A percentile compares a stretch with the other conserved stretches of the same genome.
These are phyloP conservation scores for Euzetes globulus DNA, from an alignment of 2,888 invertebrate species.

Conservation along the genomic window DNA sequence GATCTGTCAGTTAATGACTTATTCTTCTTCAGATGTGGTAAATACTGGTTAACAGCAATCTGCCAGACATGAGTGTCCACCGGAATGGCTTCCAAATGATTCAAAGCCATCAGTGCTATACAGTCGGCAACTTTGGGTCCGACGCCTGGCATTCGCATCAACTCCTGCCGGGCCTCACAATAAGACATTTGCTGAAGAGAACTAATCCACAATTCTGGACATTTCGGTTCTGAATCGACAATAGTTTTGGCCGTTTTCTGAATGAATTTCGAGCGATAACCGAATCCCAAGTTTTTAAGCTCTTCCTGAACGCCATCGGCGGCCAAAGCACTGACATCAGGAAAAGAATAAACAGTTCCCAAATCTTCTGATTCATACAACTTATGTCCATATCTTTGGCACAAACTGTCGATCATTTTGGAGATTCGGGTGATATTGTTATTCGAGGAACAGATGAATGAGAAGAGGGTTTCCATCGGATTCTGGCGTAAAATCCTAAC, in stretches of 20 bases:
- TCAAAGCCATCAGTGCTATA: slow-evolving; percentile 90
- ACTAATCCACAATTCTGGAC: slow-evolving; percentile 59
- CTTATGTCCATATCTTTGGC: slow-evolving; percentile 66
- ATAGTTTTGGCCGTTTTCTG: slow-evolving; percentile 65
- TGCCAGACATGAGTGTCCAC: slow-evolving; percentile 95
- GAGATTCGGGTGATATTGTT: slow-evolving; percentile 89
- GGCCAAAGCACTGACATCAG: slow-evolving; percentile 60
- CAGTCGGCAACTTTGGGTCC: slow-evolving; percentile 98
- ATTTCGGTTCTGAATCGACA: slow-evolving; percentile 58
- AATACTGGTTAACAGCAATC: slow-evolving; percentile 70
- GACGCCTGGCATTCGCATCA: slow-evolving; percentile 75
- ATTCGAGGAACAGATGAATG: slow-evolving; percentile 95
- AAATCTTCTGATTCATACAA: slow-evolving; percentile 54
- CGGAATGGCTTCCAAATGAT: slow-evolving; percentile 78
- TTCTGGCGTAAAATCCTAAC: slow-evolving; percentile 87
- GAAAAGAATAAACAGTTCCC: slow-evolving; percentile 65
- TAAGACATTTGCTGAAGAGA: slow-evolving; percentile 62
- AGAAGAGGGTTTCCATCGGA: slow-evolving; percentile 82
- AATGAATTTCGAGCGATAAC: slow-evolving; percentile 75
- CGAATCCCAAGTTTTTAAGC: slow-evolving; percentile 57
- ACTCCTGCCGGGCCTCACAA: slow-evolving; percentile 60
- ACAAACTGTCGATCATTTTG: slow-evolving; percentile 81
- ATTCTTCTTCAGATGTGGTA: slow-evolving; percentile 63
- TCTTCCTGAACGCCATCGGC: slow-evolving; percentile 59
- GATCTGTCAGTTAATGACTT: slow-evolving; percentile 73